Percentiles rank a stretch among this genome's conserved stretches.
These are phyloP conservation scores for Brienomyrus longianalis DNA, from an alignment of 2,113 vertebrate genomes.

Conservation along the genomic window DNA sequence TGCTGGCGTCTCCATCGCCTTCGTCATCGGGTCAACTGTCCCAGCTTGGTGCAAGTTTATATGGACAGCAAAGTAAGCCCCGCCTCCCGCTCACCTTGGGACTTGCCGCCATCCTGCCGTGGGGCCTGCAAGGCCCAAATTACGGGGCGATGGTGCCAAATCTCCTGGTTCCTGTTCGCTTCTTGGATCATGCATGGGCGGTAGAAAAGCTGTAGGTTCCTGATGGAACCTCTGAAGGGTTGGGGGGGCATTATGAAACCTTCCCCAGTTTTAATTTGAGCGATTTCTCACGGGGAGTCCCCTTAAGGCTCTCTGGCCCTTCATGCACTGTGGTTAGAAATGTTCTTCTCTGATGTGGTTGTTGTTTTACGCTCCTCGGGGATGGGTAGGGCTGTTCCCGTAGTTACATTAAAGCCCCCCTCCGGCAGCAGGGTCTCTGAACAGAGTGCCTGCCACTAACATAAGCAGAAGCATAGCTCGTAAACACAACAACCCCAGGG, in stretches of 20 bases:
- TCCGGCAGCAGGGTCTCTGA: not conserved
- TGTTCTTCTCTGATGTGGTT: not conserved
- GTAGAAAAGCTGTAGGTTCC: not conserved
- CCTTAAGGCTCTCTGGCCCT: not conserved
- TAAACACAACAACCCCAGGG: not conserved
- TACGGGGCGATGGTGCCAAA: not conserved
- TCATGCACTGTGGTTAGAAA: not conserved
- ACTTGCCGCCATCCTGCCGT: not conserved
- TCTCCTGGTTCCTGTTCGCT: not conserved
- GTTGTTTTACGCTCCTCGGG: not conserved
- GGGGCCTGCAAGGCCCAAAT: not conserved
- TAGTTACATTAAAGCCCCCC: not conserved
- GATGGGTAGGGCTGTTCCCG: slow-evolving; percentile 1
- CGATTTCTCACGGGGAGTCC: not conserved
- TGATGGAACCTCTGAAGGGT: too few relatives aligned
- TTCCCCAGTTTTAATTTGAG: not conserved
- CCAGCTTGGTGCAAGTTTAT: slow-evolving; percentile 98
- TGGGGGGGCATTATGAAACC: too few relatives aligned
- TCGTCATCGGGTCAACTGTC: slow-evolving; percentile 97
- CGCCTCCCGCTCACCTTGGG: not conserved
- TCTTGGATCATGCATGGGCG: not conserved
- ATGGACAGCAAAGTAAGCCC: slow-evolving; percentile 96
- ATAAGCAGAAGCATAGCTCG: not conserved
- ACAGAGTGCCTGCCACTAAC: not conserved
- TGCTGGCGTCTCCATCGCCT: slow-evolving; percentile 90